Evolutionary conservation across 2,888 invertebrate species (phyloP).

Genomic region (Ectemnius cavifrons): DNA sequence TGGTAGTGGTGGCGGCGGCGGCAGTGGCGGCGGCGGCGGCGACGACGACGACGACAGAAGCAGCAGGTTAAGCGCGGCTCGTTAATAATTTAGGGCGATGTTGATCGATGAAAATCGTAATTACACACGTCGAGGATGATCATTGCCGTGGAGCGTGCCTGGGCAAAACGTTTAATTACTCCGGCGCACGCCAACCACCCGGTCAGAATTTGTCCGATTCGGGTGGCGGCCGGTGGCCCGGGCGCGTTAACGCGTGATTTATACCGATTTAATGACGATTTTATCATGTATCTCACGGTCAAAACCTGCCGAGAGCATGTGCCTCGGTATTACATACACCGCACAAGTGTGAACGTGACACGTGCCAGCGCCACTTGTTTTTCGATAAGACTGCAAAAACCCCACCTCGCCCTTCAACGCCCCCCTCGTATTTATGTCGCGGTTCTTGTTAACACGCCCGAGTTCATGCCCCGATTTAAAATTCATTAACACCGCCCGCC

Average conservation of each 20-base stretch:
- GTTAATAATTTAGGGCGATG: constrained; percentile 12
- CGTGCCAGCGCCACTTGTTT: neutral
- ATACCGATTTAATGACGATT: constrained; percentile 10
- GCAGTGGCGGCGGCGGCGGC: neutral
- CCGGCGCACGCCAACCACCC: neutral
- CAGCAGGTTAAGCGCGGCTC: neutral
- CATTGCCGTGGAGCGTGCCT: neutral
- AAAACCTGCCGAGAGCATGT: constrained; percentile 3
- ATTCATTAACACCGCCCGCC: neutral
- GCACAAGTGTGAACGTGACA: constrained; percentile 9
- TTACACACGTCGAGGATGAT: constrained; percentile 4
- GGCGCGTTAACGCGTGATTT: constrained; percentile 8
- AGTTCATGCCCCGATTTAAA: neutral
- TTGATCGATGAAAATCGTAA: constrained; percentile 14
- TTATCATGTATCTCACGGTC: neutral
- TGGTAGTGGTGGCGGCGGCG: too few relatives aligned
- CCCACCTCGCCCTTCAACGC: neutral
- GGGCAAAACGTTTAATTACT: neutral
- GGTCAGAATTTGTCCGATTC: constrained; percentile 2
- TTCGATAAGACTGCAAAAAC: constrained; percentile 21
- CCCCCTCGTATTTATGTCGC: too few relatives aligned
- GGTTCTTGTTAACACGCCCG: neutral
- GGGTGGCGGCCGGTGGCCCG: neutral
- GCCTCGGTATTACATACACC: too few relatives aligned
- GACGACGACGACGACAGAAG: too few relatives aligned